Conservation (phyloP, 2,888 invertebrate species). For the Gibbula magus region DNA sequence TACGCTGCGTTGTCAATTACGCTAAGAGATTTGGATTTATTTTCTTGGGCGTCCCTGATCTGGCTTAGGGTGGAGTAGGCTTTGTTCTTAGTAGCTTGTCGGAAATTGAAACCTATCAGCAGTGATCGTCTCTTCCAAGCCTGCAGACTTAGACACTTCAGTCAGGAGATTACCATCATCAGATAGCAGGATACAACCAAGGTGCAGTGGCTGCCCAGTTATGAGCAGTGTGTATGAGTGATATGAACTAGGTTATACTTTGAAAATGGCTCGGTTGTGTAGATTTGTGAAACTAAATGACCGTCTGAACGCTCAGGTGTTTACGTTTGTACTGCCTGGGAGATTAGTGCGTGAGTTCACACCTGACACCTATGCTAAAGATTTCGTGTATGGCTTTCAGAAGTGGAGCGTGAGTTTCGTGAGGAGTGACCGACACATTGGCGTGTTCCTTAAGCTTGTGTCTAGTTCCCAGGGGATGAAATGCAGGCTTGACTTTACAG, state of each 20-base stretch:
- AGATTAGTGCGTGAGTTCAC: constrained; percentile 86
- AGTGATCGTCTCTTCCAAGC: no score
- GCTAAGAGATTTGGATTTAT: no score
- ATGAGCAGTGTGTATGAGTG: neutral
- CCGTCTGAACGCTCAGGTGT: constrained; percentile 88
- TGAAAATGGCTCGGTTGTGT: constrained; percentile 75
- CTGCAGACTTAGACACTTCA: no score
- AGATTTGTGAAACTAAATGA: constrained; percentile 88
- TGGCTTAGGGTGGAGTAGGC: no score
- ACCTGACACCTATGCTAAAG: constrained; percentile 87
- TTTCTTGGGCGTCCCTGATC: no score
- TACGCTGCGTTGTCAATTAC: no score
- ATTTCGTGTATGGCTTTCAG: constrained; percentile 88
- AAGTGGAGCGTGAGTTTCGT: constrained; percentile 88
- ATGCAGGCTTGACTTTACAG: constrained; percentile 87
- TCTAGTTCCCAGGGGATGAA: constrained; percentile 85
- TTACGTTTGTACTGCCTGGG: constrained; percentile 88
- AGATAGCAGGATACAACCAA: no score
- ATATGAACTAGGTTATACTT: neutral
- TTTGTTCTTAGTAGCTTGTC: no score
- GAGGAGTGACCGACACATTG: constrained; percentile 84
- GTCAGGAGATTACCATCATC: no score
- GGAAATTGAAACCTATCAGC: no score
- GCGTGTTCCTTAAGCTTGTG: constrained; percentile 86
- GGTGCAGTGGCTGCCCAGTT: no score